Base-by-base conservation (phyloP, 2,797 vertebrate species). In the Xiphorhynchus erythropygius region DNA sequence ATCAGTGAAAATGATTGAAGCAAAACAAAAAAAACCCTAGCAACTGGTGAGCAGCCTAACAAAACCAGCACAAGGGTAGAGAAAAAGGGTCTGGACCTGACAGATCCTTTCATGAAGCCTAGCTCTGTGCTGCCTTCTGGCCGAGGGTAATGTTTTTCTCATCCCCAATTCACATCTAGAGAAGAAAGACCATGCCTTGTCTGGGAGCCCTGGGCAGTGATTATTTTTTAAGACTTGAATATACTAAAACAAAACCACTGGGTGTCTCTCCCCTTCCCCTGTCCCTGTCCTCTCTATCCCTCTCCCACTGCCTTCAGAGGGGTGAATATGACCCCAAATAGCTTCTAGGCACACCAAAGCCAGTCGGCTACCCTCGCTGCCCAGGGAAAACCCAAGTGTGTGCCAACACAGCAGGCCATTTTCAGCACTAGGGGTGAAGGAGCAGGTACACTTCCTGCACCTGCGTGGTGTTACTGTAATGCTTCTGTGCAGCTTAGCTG, bases 1-100 rank as follows among this genome's bases (percentile, higher is more conserved):
- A 91, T 83, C 94, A 94, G 82, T 91, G 93, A 85, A 96, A 92
- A 96, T 60, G 95, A 92, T 68, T 87, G 91, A 89, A 89, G 84
- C 56, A 93, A 92, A 92, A 92, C 53, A 92, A 94, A 78, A 52
- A 90, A 49, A 78, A 0, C 2, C 42, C 71, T 91, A 94, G 93
- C 94, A 94, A 95, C 91, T 96, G 89, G 89, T 93, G 79, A 95
- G 49, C 37, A 94, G 87, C 60, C 56, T 81, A 89, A 95, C 89
- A 95, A 96, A 95, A 74, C 4, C 79, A 71, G 53, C 76, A 85
- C 37, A 33, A 30, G 37, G 27, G 32, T n/a, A 89, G 56, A 60
- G 33, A 92, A 65, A 79, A 93, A 64, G 46, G 28, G 30, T 74
- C 50, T 64, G 70, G 62, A 68, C 35, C n/a, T 55, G 63, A 83